A percentile compares a stretch with the other conserved stretches of the same genome.
These are phyloP conservation scores for Micronycteris hirsuta DNA, from an alignment of 2,113 vertebrate genomes.

Conservation along the genomic window DNA sequence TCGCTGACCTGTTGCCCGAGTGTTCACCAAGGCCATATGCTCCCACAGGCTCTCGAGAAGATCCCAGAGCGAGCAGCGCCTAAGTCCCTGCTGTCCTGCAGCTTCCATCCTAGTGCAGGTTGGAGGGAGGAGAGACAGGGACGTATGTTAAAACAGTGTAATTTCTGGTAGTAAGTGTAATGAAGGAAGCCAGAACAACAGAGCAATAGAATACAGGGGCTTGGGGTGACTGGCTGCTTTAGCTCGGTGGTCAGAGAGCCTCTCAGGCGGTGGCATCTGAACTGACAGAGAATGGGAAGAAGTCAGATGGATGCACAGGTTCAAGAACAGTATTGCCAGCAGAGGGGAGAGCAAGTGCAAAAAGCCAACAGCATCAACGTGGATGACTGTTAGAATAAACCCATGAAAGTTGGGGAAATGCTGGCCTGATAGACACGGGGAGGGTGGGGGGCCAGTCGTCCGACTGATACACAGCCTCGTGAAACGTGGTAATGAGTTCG, in stretches of 20 bases:
- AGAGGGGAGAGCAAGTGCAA: background rate
- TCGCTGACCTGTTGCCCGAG: background rate
- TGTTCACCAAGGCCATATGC: background rate
- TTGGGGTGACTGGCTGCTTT: background rate
- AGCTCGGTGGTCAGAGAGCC: background rate
- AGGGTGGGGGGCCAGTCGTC: background rate
- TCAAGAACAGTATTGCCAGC: background rate
- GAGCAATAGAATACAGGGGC: background rate
- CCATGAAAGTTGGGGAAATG: background rate
- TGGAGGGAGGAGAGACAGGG: background rate
- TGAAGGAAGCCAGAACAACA: background rate
- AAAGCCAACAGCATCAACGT: background rate
- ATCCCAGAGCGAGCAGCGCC: background rate
- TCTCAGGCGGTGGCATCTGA: background rate
- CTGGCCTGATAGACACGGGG: background rate
- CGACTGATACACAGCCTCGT: background rate
- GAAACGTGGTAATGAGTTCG: background rate
- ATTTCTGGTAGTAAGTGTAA: background rate
- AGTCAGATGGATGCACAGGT: background rate
- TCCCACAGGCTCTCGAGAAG: background rate
- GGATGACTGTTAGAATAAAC: background rate
- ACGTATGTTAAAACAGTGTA: background rate
- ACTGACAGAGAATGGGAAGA: background rate
- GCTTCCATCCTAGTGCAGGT: background rate
- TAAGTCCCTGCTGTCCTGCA: background rate